Conservation (phyloP, 2,888 invertebrate species). For the Apotomis turbidana region DNA sequence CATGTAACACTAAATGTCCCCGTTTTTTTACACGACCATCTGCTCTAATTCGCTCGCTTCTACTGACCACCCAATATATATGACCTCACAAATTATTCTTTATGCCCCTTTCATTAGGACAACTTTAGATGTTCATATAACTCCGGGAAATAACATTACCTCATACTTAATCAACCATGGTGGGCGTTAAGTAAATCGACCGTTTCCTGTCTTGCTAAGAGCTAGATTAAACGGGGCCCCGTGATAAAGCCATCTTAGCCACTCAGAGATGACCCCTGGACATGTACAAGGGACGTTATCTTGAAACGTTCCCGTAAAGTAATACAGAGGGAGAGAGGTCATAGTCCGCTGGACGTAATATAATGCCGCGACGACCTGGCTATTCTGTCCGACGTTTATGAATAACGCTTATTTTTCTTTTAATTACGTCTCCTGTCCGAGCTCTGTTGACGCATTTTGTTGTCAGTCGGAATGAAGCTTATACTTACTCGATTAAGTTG, state of each 20-base stretch:
- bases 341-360: conserved; percentile 58
- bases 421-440: conserved; percentile 73
- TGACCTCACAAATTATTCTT: conserved; percentile 53
- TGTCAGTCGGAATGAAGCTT: conserved; percentile 47
- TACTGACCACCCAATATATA: conserved; percentile 25
- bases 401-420: conserved; percentile 83
- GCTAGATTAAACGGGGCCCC: conserved; percentile 78
- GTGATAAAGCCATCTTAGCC: conserved; percentile 71
- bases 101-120: conserved; percentile 60
- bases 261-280: conserved; percentile 55
- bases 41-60: neutral
- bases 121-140: conserved; percentile 58
- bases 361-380: conserved; percentile 70
- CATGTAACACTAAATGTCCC: neutral
- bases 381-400: conserved; percentile 78
- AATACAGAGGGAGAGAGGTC: conserved; percentile 52
- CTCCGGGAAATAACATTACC: conserved; percentile 66
- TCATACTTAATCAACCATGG: conserved; percentile 69
- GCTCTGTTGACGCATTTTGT: conserved; percentile 62
- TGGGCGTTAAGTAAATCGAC: conserved; percentile 64
- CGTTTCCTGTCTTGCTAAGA: conserved; percentile 65
- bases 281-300: conserved; percentile 41
- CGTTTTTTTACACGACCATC: neutral
- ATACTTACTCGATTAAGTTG: conserved; percentile 7
- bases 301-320: conserved; percentile 44